Evolutionary conservation across 2,113 vertebrate species (phyloP).

Genomic region (Cyanoramphus novaezelandiae): DNA sequence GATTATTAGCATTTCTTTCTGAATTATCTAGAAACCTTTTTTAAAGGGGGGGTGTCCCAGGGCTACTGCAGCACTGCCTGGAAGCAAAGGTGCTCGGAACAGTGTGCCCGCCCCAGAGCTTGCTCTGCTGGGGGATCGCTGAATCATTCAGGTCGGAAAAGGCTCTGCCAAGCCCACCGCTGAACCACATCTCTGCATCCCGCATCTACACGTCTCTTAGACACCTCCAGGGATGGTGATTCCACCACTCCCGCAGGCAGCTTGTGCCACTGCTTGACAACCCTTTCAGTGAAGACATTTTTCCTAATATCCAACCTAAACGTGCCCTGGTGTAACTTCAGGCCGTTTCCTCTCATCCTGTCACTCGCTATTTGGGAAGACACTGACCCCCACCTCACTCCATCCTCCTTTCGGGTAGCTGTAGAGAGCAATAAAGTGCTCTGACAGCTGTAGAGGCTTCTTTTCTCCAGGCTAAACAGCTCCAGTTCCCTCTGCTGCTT

Average conservation of each 20-base stretch:
- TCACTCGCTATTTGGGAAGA: neutral
- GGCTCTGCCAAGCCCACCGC: neutral
- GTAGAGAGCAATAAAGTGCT: rapidly evolving
- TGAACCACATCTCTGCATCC: rapidly evolving
- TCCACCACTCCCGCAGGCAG: neutral
- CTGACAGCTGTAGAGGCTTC: neutral
- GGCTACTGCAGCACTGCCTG: rapidly evolving
- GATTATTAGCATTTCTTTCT: too few species aligned
- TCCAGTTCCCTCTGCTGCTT: neutral
- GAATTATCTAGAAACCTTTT: too few species aligned
- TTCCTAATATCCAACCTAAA: neutral
- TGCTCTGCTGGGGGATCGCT: rapidly evolving
- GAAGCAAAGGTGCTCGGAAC: neutral
- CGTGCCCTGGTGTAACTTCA: neutral
- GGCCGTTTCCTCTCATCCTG: rapidly evolving
- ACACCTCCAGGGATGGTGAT: too few species aligned
- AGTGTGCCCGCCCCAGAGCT: neutral
- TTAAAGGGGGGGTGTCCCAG: rapidly evolving
- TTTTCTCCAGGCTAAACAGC: neutral
- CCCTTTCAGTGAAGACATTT: neutral
- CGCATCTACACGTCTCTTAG: rapidly evolving
- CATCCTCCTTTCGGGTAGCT: rapidly evolving
- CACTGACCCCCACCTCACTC: rapidly evolving
- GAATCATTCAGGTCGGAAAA: rapidly evolving
- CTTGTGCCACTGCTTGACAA: neutral